Evolutionary conservation across 2,797 vertebrate genomes (phyloP).

Genomic region (Alosa sapidissima): DNA sequence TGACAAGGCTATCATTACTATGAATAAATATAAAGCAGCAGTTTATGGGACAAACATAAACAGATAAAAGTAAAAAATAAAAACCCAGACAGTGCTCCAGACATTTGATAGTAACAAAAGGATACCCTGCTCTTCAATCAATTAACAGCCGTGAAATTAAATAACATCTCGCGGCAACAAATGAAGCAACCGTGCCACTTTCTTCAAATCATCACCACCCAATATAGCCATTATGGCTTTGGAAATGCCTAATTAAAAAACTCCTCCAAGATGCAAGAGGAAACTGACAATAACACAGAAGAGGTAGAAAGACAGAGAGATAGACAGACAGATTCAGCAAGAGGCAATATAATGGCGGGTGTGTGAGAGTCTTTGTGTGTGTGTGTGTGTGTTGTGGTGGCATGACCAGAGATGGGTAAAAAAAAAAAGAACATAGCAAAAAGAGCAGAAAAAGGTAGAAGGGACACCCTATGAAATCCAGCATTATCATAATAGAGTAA

Average conservation of each 20-base stretch:
- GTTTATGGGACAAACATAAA: slow-evolving; percentile 2
- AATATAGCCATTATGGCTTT: slow-evolving; percentile 31
- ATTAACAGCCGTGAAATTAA: not conserved
- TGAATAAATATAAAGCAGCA: not conserved
- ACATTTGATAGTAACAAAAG: not conserved
- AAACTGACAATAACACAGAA: not conserved
- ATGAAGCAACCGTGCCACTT: slow-evolving; percentile 31
- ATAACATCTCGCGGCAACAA: slow-evolving; percentile 30
- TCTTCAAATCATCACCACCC: slow-evolving; percentile 34
- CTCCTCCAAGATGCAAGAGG: slow-evolving; percentile 13
- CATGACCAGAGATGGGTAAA: not conserved
- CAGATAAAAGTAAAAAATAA: slow-evolving; percentile 2
- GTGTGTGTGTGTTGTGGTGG: not conserved
- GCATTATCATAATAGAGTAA: slow-evolving; percentile 22
- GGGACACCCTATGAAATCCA: slow-evolving; percentile 2
- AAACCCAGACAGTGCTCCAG: not conserved
- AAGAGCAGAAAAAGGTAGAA: not conserved
- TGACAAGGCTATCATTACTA: not conserved
- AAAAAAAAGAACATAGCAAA: not conserved
- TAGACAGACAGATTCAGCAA: slow-evolving; percentile 19
- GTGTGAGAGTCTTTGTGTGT: no score
- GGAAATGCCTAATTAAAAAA: slow-evolving; percentile 47
- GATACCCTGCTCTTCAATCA: not conserved
- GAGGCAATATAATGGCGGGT: not conserved
- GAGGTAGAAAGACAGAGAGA: not conserved